Percentiles rank a stretch among this genome's conserved stretches.
These are phyloP conservation scores for Otocyon megalotis DNA, from an alignment of 2,113 vertebrate genomes.

Conservation along the genomic window DNA sequence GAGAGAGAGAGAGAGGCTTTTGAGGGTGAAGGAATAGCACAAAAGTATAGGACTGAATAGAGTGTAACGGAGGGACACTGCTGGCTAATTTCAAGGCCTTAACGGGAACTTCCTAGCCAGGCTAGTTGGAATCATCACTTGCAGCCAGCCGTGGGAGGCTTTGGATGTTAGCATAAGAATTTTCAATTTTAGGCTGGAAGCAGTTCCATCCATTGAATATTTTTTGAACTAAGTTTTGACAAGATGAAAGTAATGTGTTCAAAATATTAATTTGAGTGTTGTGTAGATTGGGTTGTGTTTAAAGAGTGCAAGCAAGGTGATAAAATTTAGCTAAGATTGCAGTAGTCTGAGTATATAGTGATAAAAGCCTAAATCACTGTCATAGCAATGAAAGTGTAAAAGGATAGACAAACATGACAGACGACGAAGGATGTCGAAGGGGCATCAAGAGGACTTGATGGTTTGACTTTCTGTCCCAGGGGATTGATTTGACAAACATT, in stretches of 20 bases:
- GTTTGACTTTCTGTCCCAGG: neutral
- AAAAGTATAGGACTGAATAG: neutral
- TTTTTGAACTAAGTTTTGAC: constrained; percentile 43
- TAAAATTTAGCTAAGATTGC: neutral
- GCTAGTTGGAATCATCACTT: neutral
- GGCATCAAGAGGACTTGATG: neutral
- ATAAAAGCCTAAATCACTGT: neutral
- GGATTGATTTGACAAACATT: neutral
- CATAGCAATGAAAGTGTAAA: neutral
- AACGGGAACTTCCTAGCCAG: neutral
- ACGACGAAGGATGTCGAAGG: neutral
- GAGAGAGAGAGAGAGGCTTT: neutral
- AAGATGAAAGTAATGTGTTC: constrained; percentile 32
- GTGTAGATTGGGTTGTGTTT: neutral
- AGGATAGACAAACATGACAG: neutral
- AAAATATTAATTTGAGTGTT: constrained; percentile 63
- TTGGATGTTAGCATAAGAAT: neutral
- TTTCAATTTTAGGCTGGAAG: neutral
- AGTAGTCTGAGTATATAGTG: neutral
- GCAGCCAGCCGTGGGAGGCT: neutral
- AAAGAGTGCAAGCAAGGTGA: neutral
- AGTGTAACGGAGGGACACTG: neutral
- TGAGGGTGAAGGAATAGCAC: neutral
- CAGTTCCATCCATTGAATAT: neutral
- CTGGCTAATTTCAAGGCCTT: neutral